Evolutionary conservation across 2,797 vertebrate species (phyloP).

Genomic region (Salmo trutta): DNA sequence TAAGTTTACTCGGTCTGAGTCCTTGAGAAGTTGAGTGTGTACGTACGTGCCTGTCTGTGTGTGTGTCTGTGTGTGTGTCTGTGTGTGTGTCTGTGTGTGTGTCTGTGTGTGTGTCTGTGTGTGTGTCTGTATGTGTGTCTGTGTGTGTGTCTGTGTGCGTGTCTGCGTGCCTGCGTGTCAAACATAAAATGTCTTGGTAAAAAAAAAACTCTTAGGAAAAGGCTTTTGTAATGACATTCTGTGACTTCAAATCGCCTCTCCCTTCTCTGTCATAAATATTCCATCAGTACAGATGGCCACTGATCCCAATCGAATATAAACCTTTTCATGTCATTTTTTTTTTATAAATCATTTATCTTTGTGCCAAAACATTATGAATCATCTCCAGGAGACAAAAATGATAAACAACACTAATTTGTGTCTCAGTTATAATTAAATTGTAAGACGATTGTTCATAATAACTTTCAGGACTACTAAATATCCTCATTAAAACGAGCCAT

Average conservation of each 20-base stretch:
- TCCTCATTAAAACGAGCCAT: background rate
- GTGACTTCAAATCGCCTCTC: background rate
- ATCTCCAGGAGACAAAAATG: background rate
- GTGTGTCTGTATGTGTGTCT: too few species aligned
- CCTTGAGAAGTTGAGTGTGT: background rate
- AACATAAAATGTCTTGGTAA: background rate
- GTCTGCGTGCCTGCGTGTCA: too few species aligned
- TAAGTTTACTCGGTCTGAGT: background rate
- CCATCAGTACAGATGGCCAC: background rate
- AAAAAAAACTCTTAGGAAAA: background rate
- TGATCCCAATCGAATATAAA: background rate
- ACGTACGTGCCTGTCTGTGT: background rate
- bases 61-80: background rate
- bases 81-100: too few species aligned
- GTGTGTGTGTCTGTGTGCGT: background rate
- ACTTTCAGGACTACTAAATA: background rate
- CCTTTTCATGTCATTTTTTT: background rate
- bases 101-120: too few species aligned
- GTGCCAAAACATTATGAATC: background rate
- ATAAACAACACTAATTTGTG: background rate
- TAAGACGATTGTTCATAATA: background rate
- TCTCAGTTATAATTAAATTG: background rate
- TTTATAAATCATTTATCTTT: background rate
- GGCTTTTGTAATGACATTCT: background rate
- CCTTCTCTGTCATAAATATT: background rate